Base-by-base conservation (phyloP, 2,888 invertebrate species). In the Prosopocoilus inquinatus region DNA sequence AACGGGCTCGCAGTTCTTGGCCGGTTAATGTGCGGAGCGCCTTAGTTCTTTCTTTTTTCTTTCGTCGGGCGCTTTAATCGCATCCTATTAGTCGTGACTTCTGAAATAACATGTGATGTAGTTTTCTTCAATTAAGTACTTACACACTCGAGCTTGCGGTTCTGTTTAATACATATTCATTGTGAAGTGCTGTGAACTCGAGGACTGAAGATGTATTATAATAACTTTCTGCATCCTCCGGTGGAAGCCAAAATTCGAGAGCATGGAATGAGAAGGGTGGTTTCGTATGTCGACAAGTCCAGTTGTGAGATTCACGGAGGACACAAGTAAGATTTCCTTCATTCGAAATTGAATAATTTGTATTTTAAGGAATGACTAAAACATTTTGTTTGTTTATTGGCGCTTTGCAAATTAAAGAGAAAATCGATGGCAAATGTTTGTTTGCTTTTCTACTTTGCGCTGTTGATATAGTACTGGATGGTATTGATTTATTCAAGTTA, bases 201-300 rank as follows among this genome's bases (percentile, higher is more conserved):
- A 43, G 16, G 33, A 41, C 9, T 20, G 53, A 47, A 49, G 35
- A 78, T 78, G 78, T 77, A 76, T 64, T 77, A 78, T 59, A 72
- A 75, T 57, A 73, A 71, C 57, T 77, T 68, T 68, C 64, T 78
- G 50, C 76, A 74, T 64, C 77, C 77, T 3, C 77, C 77, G 2
- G 64, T 77, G 45, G 64, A 62, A 43, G 70, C 72, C 20, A 75
- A 67, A 61, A 60, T 69, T 35, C 58, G 66, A 28, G 69, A 73
- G 53, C 67, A 74, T 45, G 75, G 76, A 4, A 58, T 58, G 47
- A 67, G 68, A 48, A 71, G 67, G 36, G 66, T 76, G 36, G 70
- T 76, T 35, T 55, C 63, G 44, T 76, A 74, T 57, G 67, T 76
- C 62, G 77, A 77, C 58, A 71, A 64, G 35, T 70, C 70, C 12